Base-by-base conservation (phyloP, 2,888 invertebrate genomes). In the Heliothis peltigera region DNA sequence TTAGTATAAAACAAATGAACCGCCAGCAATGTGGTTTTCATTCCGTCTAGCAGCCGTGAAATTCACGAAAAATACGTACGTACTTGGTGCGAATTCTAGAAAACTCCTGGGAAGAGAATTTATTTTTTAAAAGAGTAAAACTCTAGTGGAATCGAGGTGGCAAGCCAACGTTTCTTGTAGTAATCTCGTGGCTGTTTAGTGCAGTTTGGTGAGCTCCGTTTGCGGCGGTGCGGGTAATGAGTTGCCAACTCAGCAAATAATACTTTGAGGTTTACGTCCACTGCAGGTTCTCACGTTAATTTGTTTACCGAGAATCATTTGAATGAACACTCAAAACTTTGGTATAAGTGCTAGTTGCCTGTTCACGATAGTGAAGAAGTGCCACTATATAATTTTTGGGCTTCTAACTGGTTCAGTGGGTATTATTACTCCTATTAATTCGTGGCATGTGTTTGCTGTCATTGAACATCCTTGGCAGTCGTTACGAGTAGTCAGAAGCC, bases 201-300 rank as follows among this genome's bases (percentile, higher is more conserved):
- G 43, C 42, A 79, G 67, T 68, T 66, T 43, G 58, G 52, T 53
- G 54, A 81, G 77, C 65, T 57, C 65, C 47, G 71, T 70, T 75
- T 68, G 63, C 59, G 64, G 66, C 63, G 56, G 42, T 53, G 43
- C 61, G 56, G 32, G 71, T 81, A 86, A 85, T 80, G 83, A 86
- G 86, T 80, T 82, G 76, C 61, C 69, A 84, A 80, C 82, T 83
- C 67, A 19, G 61, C 60, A 68, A 73, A 79, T 74, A 79, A 77
- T 80, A 77, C 78, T 84, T 70, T 74, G 74, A 75, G 80, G 76
- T 81, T 81, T 61, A 63, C 22, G 61, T 68, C 65, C 32, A 25
- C 10, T 49, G 58, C 78, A 64, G 65, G 43, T 28, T 43, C 4
- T 25, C 15, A 19, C 15, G 35, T 44, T 55, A 22, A 55, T 55